Evolutionary conservation across 2,888 invertebrate genomes (phyloP), one percentile per base, ranked within the genome.

Genomic region (Dysmachus trigonus): DNA sequence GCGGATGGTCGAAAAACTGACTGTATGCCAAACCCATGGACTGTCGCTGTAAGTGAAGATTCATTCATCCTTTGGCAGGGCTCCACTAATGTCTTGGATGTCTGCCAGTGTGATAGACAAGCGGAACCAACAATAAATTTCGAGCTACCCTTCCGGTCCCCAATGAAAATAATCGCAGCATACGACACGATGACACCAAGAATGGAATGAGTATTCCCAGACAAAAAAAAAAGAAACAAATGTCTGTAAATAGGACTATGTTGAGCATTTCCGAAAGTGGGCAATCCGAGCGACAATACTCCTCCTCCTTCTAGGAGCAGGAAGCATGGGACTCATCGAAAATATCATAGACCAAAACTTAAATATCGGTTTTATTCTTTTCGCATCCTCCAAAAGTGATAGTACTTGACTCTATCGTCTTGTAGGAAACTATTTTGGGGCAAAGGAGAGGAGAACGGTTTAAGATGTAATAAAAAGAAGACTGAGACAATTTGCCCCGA

Each of bases 51-150:
- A 85, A 85, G 74, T 51, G 79, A 38, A 76, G 77, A 77, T 85
- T 79, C 79, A 82, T 86, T 86, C 86, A 82, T 82, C 41, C 81
- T 82, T 74, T 86, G 86, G 86, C 86, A 86, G 82, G 18, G 74
- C 81, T 86, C 86, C 86, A 86, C 86, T 86, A 86, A 86, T 86
- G 74, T 86, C 82, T 82, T 86, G 86, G 86, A 81, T 33, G 62
- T 15, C 33, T 86, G 86, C 86, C 85, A 85, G 41, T 77, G 76
- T 79, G 77, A 76, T 79, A 85, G 85, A 85, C 85, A 85, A 38
- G 71, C 51, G 74, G 73, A 71, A 85, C 31, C 85, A 85, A 72
- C 41, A 73, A 73, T 33, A 73, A 41, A 73, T n/a, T 18, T 15
- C 33, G 4, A 62, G 10, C 62, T 7, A n/a, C n/a, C n/a, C n/a